phyloP scores from a whole-genome alignment of 2,888 invertebrate species.

The Agriopis leucophaearia region DNA sequence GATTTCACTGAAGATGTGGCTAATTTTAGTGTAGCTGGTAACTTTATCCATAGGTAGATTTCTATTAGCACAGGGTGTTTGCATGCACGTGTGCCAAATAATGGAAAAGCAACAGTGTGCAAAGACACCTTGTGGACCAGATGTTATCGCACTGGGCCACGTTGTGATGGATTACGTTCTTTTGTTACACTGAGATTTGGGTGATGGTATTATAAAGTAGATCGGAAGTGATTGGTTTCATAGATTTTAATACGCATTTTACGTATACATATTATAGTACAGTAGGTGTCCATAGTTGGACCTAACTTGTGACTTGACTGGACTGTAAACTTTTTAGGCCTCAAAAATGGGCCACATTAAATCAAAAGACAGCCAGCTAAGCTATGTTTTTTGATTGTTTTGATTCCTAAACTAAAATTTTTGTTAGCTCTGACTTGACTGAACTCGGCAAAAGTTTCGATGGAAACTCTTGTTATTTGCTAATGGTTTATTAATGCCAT shows the following conservation, averaged over 20 bases:
- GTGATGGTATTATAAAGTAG: slow-evolving; percentile 20
- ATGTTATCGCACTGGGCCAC: slow-evolving; percentile 72
- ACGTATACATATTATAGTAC: not conserved
- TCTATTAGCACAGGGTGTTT: slow-evolving; percentile 43
- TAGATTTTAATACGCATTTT: not conserved
- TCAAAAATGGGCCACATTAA: too few relatives aligned
- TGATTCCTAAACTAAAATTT: too few relatives aligned
- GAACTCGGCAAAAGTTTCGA: too few relatives aligned
- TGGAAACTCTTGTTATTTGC: too few relatives aligned
- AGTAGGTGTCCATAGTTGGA: too few relatives aligned
- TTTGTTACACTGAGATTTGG: slow-evolving; percentile 53
- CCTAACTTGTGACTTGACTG: too few relatives aligned
- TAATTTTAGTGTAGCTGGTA: slow-evolving; percentile 1
- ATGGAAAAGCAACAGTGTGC: slow-evolving; percentile 63
- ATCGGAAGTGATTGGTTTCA: slow-evolving; percentile 29
- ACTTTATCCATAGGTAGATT: slow-evolving; percentile 8
- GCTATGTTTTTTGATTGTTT: too few relatives aligned
- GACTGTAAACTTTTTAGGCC: too few relatives aligned
- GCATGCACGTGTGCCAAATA: slow-evolving; percentile 60
- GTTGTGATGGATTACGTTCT: slow-evolving; percentile 60
- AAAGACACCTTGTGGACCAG: slow-evolving; percentile 80
- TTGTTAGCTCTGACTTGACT: too few relatives aligned
- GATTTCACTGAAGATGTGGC: not conserved
- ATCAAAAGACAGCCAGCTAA: too few relatives aligned
- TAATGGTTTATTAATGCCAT: too few relatives aligned